Percentiles rank a stretch among this genome's conserved stretches.
Conservation (phyloP, 2,113 vertebrate species). For the Myotis brandtii region DNA sequence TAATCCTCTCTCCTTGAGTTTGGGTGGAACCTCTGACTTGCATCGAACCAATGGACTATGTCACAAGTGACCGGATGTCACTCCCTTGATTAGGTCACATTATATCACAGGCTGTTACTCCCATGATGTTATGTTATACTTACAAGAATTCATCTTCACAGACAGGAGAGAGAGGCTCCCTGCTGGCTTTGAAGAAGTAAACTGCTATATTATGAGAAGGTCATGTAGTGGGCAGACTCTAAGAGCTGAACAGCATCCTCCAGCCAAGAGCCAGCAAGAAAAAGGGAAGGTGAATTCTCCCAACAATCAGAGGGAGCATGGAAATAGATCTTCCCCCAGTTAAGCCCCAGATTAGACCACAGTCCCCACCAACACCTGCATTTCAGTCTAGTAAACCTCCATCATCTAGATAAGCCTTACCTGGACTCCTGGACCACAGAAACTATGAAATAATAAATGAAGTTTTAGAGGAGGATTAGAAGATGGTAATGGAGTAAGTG, state of each 20-base stretch:
- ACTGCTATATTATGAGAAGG: neutral
- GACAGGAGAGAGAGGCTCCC: neutral
- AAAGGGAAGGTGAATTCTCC: neutral
- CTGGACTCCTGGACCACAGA: neutral
- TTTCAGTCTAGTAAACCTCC: neutral
- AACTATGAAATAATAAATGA: neutral
- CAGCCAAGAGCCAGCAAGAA: neutral
- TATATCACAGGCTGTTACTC: neutral
- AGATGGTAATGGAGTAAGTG: neutral
- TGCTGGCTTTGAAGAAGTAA: slow-evolving; percentile 3
- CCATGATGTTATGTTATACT: neutral
- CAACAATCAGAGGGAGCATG: neutral
- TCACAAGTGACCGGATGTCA: neutral
- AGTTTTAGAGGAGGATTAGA: neutral
- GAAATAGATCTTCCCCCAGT: neutral
- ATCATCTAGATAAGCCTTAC: neutral
- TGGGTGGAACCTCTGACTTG: neutral
- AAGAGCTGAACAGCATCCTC: neutral
- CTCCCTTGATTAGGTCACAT: neutral
- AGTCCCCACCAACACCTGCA: neutral
- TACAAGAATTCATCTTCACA: neutral
- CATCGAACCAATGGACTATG: neutral
- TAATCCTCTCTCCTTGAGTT: slow-evolving; percentile 5
- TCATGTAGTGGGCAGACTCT: neutral
- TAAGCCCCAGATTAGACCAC: neutral